phyloP scores from a whole-genome alignment of 1,140 invertebrate species.

The Diploscapter pachys region DNA sequence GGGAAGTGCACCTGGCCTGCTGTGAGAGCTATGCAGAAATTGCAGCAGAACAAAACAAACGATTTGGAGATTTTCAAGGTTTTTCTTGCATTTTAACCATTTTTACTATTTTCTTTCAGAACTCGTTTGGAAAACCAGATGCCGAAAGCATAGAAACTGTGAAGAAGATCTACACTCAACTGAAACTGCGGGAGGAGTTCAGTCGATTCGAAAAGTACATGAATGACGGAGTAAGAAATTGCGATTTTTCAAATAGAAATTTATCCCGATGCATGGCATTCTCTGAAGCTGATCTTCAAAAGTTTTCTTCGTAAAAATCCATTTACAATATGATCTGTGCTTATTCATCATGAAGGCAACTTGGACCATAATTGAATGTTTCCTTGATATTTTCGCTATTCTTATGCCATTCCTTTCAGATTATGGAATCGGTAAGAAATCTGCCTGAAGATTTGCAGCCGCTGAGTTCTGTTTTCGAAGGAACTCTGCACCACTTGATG shows the following conservation, averaged over 20 bases:
- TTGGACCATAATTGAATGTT: not conserved
- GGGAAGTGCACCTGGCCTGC: constrained; percentile 94
- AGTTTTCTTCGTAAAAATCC: too few species aligned
- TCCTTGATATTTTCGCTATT: too few species aligned
- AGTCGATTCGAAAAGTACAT: constrained; percentile 18
- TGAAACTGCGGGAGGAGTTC: constrained; percentile 23
- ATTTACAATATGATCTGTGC: too few species aligned
- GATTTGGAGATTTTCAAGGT: constrained; percentile 18
- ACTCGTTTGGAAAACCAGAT: constrained; percentile 12
- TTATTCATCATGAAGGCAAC: not conserved
- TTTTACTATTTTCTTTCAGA: not conserved
- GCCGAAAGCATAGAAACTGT: constrained; percentile 11
- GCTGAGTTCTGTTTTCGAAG: constrained; percentile 16
- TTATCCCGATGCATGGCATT: not conserved
- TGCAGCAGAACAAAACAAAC: constrained; percentile 1
- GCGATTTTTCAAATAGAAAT: not conserved
- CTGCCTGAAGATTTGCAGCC: constrained; percentile 19
- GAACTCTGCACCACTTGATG: constrained; percentile 12
- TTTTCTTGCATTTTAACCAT: not conserved
- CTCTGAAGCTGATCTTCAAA: too few species aligned
- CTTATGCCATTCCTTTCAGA: constrained; percentile 4
- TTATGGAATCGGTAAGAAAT: constrained; percentile 12
- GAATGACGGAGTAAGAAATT: constrained; percentile 3
- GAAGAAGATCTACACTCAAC: constrained; percentile 12
- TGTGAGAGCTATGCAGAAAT: constrained; percentile 76